A percentile compares a stretch with the other conserved stretches of the same genome.
Conservation (phyloP, 2,888 invertebrate species). For the Sicus ferrugineus region DNA sequence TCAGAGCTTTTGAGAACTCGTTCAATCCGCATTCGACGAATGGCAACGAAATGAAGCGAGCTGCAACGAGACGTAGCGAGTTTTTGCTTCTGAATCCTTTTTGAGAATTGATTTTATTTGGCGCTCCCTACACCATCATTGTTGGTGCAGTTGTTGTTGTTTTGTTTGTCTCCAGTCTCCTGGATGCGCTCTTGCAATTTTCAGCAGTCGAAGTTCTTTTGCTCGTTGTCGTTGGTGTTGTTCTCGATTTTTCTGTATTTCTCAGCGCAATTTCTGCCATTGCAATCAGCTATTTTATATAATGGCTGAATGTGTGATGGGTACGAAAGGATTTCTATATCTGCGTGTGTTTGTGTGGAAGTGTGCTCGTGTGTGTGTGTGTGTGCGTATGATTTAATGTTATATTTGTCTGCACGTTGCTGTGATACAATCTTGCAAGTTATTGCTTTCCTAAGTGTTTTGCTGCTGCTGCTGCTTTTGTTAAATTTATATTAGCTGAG, state of each 20-base stretch:
- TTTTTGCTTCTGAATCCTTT: background rate
- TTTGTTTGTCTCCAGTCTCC: slow-evolving; percentile 32
- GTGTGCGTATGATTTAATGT: background rate
- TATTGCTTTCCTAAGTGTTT: slow-evolving; percentile 15
- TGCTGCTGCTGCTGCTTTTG: slow-evolving; percentile 14
- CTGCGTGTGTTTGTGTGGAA: no score
- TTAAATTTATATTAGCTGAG: background rate
- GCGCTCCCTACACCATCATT: slow-evolving; percentile 34
- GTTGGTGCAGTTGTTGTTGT: slow-evolving; percentile 30
- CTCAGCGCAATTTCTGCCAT: no score
- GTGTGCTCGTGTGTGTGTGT: background rate
- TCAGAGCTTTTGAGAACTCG: slow-evolving; percentile 12
- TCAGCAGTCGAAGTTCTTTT: slow-evolving; percentile 16
- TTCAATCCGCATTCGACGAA: background rate
- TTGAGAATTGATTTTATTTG: background rate
- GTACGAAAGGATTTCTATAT: no score
- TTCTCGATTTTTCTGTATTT: background rate
- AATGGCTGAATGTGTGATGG: no score
- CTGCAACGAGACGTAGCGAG: background rate
- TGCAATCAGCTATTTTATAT: no score
- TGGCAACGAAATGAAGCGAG: background rate
- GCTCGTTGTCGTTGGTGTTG: slow-evolving; percentile 1
- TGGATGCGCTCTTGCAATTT: slow-evolving; percentile 5
- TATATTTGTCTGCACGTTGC: background rate
- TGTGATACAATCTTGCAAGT: slow-evolving; percentile 4